Evolutionary conservation across 2,113 vertebrate species (phyloP), one percentile per base, ranked within the genome.

Genomic region (Cyprinus carpio): DNA sequence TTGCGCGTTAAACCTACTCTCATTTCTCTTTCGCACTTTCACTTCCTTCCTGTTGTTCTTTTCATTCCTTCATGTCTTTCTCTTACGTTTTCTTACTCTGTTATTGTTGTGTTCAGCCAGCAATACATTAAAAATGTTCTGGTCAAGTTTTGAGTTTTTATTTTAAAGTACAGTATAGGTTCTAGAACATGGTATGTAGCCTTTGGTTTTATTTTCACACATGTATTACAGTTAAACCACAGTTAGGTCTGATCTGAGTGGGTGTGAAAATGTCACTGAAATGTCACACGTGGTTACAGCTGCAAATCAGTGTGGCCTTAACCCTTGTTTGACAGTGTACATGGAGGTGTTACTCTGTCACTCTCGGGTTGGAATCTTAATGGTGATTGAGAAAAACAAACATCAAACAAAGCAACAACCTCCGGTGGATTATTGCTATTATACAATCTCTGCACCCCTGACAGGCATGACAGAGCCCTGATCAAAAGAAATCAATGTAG

Each of bases 231-330:
- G 67, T 54, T 46, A 76, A 86, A 88, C 87, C 87, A 54, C 87
- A 86, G 27, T 2, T 54, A 40, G 34, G 25, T 8, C 49, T 82
- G 15, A 10, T 86, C 6, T 69, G 58, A 81, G 56, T 9, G 5
- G 13, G 62, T 84, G 29, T 34, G 20, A 86, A 82, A 75, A 65
- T 71, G 60, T 25, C 1, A 40, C 49, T 27, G 34, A 56, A n/a
- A n/a, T n/a, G n/a, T 58, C 31, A 65, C 82, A 81, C 83, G 87
- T 83, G 87, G 87, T 83, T 86, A 84, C 37, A 76, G 60, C 54
- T 60, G 69, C 65, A 81, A 76, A 60, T 74, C 60, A 74, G 34
- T 2, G 2, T 46, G 58, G 18, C 31, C 78, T 77, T 37, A 43
- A 83, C 46, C 81, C 69, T 5, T 43, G 20, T 74, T 72, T 34